Base-by-base conservation (phyloP, 2,113 vertebrate species). In the Chaetorhynchus papuensis region DNA sequence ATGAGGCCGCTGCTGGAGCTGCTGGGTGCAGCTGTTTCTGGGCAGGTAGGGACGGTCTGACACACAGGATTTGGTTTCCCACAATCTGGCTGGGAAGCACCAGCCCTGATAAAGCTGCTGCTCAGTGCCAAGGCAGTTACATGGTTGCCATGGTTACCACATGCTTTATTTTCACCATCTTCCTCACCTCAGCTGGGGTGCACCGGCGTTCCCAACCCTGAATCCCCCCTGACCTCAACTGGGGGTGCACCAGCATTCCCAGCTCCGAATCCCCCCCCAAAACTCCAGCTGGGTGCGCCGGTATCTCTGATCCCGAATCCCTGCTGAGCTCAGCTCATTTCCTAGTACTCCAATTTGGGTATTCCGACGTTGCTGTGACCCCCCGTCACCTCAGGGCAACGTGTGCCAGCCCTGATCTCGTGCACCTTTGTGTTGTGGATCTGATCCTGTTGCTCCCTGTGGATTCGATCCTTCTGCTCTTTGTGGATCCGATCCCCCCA, bases 1-100 rank as follows among this genome's bases (percentile, higher is more conserved):
- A 49, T 22, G 37, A 37, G 41, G 42, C 56, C 0, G 1, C 71
- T 44, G 41, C 35, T 2, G 7, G 35, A 42, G 47, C 5, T 0
- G 1, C 35, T 49, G 56, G 56, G 35, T 24, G 49, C 31, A 5
- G 39, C 6, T 28, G 28, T 49, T 69, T 14, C 60, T 31, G 75
- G 61, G 74, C 75, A 49, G 86, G 41, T 52, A 3, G 10, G 7
- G 78, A 10, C 9, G 12, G 35, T 59, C 50, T 59, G 75, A 41
- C 65, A 44, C 49, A 41, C 16, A 8, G 42, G 65, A 7, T 49
- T 71, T 44, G 10, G 14, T 71, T 86, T 89, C 20, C 71, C 28
- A 4, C 45, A 3, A 13, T n/a, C 49, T 35, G 71, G 9, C 66
- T 53, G 90, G 60, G 81, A 26, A 94, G 59, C 70, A 12, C 59